Base-by-base conservation (phyloP, 2,888 invertebrate genomes). In the Melipona beecheii region DNA sequence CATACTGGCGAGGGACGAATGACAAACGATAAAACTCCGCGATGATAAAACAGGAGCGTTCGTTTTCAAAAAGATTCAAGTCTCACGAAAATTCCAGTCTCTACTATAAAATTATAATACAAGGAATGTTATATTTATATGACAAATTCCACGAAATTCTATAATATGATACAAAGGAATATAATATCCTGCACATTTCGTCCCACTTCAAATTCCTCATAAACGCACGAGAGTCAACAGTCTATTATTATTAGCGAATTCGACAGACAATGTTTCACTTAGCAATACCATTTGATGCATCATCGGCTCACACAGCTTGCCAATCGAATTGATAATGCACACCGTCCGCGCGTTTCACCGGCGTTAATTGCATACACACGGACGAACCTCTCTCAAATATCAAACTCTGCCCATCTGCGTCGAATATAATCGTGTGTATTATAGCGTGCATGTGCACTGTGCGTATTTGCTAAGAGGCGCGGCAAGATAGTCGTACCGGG, bases 381-480 rank as follows among this genome's bases (percentile, higher is more conserved):
- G 9, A 50, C 31, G 21, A 17, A 54, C n/a, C 0, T 36, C 19
- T 15, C 43, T 43, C 17, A 49, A 27, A 27, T 36, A 71, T 82
- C 71, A 56, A 49, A 21, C 49, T 36, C 19, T 50, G 21, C 15
- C n/a, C 19, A 56, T 62, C 27, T 19, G 27, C 52, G 62, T 49
- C 60, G 6, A 13, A 31, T 54, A 24, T 43, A 60, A 70, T 60
- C 36, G 36, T 24, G 24, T 27, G 54, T 36, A 24, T 54, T 64
- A 64, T 31, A 31, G 24, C 27, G 21, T 52, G 52, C 3, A 24
- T 36, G 9, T 1, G 15, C 15, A 27, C 56, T 58, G n/a, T 9
- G 49, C 27, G 15, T 80, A 60, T 82, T 75, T 82, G 54, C 60
- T 58, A 31, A 60, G 52, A 27, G 65, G 21, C n/a, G 43, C 58